These are phyloP conservation scores for Amyelois transitella DNA, from an alignment of 1,140 invertebrate genomes.

Conservation along the genomic window DNA sequence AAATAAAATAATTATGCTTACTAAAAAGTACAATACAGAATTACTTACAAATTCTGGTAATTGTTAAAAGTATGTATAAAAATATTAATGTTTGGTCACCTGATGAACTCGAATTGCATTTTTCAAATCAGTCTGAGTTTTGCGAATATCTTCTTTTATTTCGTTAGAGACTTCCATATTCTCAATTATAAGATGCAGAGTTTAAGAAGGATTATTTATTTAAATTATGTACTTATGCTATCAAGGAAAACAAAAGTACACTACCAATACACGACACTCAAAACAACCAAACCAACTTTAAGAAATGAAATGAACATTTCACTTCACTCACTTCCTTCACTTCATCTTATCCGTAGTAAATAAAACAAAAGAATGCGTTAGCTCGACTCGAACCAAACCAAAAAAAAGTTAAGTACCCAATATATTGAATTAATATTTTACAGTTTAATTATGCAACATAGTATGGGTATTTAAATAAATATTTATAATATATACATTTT, in stretches of 20 bases:
- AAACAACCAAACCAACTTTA: conserved; percentile 8
- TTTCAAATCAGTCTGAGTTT: conserved; percentile 79
- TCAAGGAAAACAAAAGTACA: too few species aligned
- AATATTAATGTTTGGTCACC: conserved; percentile 65
- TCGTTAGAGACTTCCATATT: conserved; percentile 79
- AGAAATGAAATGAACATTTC: too few species aligned
- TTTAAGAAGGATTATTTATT: neutral
- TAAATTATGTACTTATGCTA: too few species aligned
- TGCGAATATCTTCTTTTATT: conserved; percentile 78
- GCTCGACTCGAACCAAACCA: too few species aligned
- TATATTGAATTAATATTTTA: conserved; percentile 2
- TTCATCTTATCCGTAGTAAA: too few species aligned
- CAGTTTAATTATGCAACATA: neutral
- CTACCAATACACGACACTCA: neutral
- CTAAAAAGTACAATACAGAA: too few species aligned
- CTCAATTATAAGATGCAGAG: neutral
- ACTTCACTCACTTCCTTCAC: too few species aligned
- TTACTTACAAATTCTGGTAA: too few species aligned
- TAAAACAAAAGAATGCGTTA: conserved; percentile 5
- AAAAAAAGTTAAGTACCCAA: too few species aligned
- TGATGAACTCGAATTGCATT: conserved; percentile 80
- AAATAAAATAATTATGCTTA: conserved; percentile 41
- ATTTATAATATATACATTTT: too few species aligned
- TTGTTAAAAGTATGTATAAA: neutral
- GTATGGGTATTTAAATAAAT: too few species aligned